Percentiles rank a stretch among this genome's conserved stretches.
Evolutionary conservation across 23 tunicate genomes (phyloP).

Genomic region (Oikopleura dioica): DNA sequence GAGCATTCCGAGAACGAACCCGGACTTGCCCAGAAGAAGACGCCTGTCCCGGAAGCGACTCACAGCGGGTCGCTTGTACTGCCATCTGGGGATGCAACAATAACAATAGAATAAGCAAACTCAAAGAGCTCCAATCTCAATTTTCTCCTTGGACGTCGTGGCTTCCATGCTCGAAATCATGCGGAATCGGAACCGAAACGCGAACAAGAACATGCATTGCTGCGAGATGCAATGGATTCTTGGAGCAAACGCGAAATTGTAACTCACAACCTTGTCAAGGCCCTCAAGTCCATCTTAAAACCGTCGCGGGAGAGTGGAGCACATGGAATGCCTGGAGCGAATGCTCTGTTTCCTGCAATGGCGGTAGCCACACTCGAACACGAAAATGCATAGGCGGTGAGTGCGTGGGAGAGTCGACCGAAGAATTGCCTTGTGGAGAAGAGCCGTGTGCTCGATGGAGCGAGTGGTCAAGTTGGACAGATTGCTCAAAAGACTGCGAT

Average conservation of each 20-base stretch:
- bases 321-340: background rate
- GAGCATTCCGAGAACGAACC: constrained; percentile 2
- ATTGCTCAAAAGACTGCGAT: background rate
- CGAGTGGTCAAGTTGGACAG: background rate
- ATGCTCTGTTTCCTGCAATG: background rate
- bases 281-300: background rate
- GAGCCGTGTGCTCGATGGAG: background rate
- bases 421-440: background rate
- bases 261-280: background rate
- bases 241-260: constrained; percentile 12
- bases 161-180: background rate
- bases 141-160: constrained; percentile 1
- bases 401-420: background rate
- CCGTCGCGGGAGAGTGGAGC: constrained; percentile 4
- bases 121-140: background rate
- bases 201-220: background rate
- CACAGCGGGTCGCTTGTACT: background rate
- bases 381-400: constrained; percentile 6
- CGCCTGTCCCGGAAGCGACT: background rate
- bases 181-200: background rate
- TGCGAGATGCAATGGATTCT: background rate
- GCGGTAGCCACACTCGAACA: background rate
- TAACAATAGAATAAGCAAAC: background rate
- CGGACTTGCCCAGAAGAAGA: background rate
- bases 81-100: constrained; percentile 11